Percentiles rank a stretch among this genome's conserved stretches.
phyloP scores from a whole-genome alignment of 2,888 invertebrate species.

The Pristionchus arcanus region DNA sequence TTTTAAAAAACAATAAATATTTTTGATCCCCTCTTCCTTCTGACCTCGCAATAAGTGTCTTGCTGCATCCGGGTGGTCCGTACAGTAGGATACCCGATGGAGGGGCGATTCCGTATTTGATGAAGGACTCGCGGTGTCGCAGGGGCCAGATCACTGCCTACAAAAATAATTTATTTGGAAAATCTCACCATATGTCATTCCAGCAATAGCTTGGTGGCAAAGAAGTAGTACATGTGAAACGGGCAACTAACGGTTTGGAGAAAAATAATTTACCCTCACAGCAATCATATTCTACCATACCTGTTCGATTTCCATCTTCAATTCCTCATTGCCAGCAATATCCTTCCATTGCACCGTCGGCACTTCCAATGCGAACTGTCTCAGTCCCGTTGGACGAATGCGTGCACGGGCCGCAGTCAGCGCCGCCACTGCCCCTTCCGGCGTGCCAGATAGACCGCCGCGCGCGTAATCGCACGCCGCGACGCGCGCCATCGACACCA shows the following conservation, averaged over 20 bases:
- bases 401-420: slow-evolving; percentile 57
- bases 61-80: slow-evolving; percentile 93
- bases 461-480: slow-evolving; percentile 58
- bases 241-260: too few relatives aligned
- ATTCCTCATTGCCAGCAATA: slow-evolving; percentile 91
- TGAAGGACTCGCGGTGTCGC: slow-evolving; percentile 87
- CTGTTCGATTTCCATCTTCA: slow-evolving; percentile 87
- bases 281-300: slow-evolving; percentile 6
- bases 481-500: slow-evolving; percentile 63
- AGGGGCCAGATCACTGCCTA: slow-evolving; percentile 95
- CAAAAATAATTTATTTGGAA: background rate
- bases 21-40: background rate
- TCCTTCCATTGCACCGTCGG: slow-evolving; percentile 88
- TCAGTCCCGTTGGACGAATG: slow-evolving; percentile 74
- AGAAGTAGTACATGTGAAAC: too few relatives aligned
- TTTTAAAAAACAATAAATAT: background rate
- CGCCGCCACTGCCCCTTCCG: slow-evolving; percentile 33
- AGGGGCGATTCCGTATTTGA: slow-evolving; percentile 90
- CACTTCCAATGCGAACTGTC: slow-evolving; percentile 76
- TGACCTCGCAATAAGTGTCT: slow-evolving; percentile 55
- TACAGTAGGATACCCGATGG: slow-evolving; percentile 89
- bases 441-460: slow-evolving; percentile 40
- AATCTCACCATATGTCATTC: too few relatives aligned
- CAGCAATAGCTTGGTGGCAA: too few relatives aligned
- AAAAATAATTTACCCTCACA: too few relatives aligned